Evolutionary conservation across 2,113 vertebrate genomes (phyloP).

Genomic region (Rhinolophus ferrumequinum): DNA sequence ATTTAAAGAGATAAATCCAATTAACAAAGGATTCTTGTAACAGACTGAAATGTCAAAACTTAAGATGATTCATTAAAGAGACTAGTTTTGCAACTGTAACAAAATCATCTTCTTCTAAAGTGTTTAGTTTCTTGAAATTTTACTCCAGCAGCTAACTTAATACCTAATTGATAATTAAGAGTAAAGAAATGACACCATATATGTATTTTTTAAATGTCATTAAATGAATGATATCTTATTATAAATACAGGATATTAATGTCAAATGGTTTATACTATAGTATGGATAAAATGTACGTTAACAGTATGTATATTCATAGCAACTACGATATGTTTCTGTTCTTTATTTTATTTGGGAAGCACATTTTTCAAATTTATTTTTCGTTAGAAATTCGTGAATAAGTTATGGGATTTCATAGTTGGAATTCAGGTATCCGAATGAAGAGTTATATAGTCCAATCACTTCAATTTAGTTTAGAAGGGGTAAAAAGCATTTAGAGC

Average conservation of each 20-base stretch:
- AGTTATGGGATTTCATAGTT: background rate
- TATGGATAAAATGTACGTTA: background rate
- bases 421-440: background rate
- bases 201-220: background rate
- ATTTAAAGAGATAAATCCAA: slow-evolving; percentile 57
- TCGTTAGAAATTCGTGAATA: background rate
- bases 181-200: background rate
- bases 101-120: slow-evolving; percentile 36
- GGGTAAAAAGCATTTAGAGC: background rate
- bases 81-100: slow-evolving; percentile 15
- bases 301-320: background rate
- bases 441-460: background rate
- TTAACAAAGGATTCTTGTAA: slow-evolving; percentile 47
- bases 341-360: background rate
- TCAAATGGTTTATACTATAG: background rate
- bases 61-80: slow-evolving; percentile 26
- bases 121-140: background rate
- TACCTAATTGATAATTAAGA: background rate
- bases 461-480: background rate
- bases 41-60: slow-evolving; percentile 56
- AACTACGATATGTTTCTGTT: background rate
- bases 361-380: background rate
- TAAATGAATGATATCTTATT: background rate
- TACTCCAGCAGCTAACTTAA: background rate
- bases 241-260: background rate